A percentile compares a stretch with the other conserved stretches of the same genome.
These are phyloP conservation scores for Eurois occulta DNA, from an alignment of 2,888 invertebrate species.

Conservation along the genomic window DNA sequence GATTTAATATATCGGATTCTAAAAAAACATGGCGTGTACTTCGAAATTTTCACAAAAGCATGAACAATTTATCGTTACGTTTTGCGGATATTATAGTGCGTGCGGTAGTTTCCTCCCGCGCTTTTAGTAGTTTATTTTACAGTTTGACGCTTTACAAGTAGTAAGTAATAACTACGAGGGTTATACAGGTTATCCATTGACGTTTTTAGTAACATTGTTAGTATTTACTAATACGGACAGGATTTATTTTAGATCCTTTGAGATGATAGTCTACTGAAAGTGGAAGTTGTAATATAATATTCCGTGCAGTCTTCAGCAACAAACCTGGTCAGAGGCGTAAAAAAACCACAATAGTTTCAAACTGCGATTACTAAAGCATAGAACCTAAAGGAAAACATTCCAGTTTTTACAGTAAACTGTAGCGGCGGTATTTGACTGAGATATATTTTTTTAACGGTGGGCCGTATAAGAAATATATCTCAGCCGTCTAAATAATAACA, in stretches of 20 bases:
- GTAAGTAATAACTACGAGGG: background rate
- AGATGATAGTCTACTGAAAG: background rate
- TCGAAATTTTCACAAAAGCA: background rate
- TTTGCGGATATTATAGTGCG: background rate
- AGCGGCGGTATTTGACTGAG: background rate
- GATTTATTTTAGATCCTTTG: background rate
- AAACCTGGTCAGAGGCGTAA: background rate
- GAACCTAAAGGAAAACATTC: background rate
- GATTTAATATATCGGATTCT: background rate
- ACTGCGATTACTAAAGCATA: background rate
- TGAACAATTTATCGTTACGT: too few relatives aligned
- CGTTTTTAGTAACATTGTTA: background rate
- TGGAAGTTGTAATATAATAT: background rate
- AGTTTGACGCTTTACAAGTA: background rate
- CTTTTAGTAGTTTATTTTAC: conserved; percentile 12
- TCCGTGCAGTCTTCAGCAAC: background rate
- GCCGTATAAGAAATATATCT: too few relatives aligned
- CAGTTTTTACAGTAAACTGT: background rate
- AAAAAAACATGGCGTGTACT: background rate
- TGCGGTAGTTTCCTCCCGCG: conserved; percentile 6
- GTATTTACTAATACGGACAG: background rate
- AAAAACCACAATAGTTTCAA: background rate
- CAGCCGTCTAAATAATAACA: background rate
- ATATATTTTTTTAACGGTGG: background rate
- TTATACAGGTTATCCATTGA: background rate